These are phyloP conservation scores for Cotesia glomerata DNA, from an alignment of 1,140 invertebrate species.

Conservation along the genomic window DNA sequence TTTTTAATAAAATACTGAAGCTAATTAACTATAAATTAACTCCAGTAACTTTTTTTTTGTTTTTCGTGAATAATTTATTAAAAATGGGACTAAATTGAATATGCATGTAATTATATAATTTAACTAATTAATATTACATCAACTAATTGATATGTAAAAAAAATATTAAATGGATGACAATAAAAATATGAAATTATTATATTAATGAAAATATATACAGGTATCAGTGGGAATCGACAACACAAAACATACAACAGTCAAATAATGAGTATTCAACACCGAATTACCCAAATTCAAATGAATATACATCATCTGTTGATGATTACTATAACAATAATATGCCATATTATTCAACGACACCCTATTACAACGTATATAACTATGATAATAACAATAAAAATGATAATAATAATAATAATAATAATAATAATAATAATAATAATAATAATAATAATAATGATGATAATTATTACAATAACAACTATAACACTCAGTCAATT, in stretches of 20 bases:
- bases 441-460: too few relatives aligned
- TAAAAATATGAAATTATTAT: slow-evolving; percentile 3
- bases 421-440: slow-evolving; percentile 7
- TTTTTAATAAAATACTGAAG: too few relatives aligned
- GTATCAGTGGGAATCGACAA: slow-evolving; percentile 56
- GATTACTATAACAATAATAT: slow-evolving; percentile 15
- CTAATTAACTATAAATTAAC: too few relatives aligned
- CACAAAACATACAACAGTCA: slow-evolving; percentile 50
- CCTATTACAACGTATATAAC: slow-evolving; percentile 36
- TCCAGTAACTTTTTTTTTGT: too few relatives aligned
- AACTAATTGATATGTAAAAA: too few relatives aligned
- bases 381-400: slow-evolving; percentile 37
- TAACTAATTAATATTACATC: too few relatives aligned
- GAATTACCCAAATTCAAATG: slow-evolving; percentile 36
- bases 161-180: too few relatives aligned
- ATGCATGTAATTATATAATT: too few relatives aligned
- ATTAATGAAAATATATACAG: slow-evolving; percentile 40
- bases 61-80: too few relatives aligned
- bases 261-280: slow-evolving; percentile 45
- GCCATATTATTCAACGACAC: slow-evolving; percentile 31
- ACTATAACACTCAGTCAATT: background rate
- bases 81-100: too few relatives aligned
- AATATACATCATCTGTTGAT: slow-evolving; percentile 31
- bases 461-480: background rate
- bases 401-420: slow-evolving; percentile 35